Conservation (phyloP, 2,113 vertebrate species). For the Paramormyrops kingsleyae region DNA sequence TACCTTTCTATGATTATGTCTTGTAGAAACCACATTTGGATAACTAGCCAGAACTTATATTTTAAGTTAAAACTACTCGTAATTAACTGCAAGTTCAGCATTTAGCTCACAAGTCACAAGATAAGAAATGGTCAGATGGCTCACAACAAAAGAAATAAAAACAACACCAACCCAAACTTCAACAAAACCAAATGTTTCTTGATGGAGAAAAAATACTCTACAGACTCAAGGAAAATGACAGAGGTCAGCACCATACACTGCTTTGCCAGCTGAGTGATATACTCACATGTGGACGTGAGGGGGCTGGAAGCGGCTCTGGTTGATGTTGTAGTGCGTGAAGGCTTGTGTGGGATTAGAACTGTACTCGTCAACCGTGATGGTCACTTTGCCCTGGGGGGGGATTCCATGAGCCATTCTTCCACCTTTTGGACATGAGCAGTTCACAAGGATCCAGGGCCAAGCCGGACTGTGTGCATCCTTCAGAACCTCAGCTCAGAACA, state of each 20-base stretch:
- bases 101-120: neutral
- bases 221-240: neutral
- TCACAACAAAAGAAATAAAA: neutral
- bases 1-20: neutral
- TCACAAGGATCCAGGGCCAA: constrained; percentile 77
- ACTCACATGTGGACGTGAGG: constrained; percentile 98
- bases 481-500: constrained; percentile 55
- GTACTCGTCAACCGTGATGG: constrained; percentile 94
- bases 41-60: neutral
- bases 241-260: neutral
- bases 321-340: constrained; percentile 98
- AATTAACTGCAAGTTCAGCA: neutral
- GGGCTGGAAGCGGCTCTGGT: constrained; percentile 98
- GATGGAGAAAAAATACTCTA: neutral
- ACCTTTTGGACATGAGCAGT: constrained; percentile 81
- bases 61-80: neutral
- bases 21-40: neutral
- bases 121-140: neutral
- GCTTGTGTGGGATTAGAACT: constrained; percentile 98
- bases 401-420: constrained; percentile 93
- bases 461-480: constrained; percentile 71
- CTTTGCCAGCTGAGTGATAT: neutral
- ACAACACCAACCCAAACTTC: neutral
- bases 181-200: neutral
- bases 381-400: constrained; percentile 93